Conservation (phyloP, 2,888 invertebrate species). For the Xestia c-nigrum region DNA sequence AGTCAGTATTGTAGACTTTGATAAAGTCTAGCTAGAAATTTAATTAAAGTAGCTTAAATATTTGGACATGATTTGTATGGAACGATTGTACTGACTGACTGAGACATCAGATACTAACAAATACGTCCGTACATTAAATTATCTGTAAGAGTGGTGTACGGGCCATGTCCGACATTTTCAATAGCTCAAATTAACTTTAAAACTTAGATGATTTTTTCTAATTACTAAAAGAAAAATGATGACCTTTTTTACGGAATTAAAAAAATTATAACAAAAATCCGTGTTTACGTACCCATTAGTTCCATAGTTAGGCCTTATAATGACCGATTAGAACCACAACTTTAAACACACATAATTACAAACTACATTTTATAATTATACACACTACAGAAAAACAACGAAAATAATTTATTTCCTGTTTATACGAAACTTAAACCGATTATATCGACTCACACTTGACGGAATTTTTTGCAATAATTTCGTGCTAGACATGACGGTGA, state of each 20-base stretch:
- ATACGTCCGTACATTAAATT: neutral
- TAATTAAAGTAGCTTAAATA: neutral
- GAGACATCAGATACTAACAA: neutral
- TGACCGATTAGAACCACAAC: conserved; percentile 12
- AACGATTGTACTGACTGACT: neutral
- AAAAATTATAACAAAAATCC: neutral
- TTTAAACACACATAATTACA: conserved; percentile 35
- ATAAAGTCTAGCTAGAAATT: neutral
- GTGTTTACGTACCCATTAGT: neutral
- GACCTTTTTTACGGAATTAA: neutral
- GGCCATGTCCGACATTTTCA: neutral
- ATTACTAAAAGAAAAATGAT: neutral
- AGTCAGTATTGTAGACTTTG: neutral
- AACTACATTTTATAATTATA: conserved; percentile 28
- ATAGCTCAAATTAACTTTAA: neutral
- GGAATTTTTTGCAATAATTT: conserved; percentile 34
- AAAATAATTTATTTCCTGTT: conserved; percentile 43
- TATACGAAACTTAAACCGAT: conserved; percentile 19
- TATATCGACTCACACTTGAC: conserved; percentile 37
- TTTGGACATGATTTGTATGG: neutral
- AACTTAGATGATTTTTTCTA: neutral
- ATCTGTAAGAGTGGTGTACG: neutral
- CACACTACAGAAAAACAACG: conserved; percentile 19
- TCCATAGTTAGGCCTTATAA: conserved; percentile 4
- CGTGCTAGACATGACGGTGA: conserved; percentile 22